These are phyloP conservation scores for Eremobia ochroleuca DNA, from an alignment of 2,888 invertebrate species.

Conservation along the genomic window DNA sequence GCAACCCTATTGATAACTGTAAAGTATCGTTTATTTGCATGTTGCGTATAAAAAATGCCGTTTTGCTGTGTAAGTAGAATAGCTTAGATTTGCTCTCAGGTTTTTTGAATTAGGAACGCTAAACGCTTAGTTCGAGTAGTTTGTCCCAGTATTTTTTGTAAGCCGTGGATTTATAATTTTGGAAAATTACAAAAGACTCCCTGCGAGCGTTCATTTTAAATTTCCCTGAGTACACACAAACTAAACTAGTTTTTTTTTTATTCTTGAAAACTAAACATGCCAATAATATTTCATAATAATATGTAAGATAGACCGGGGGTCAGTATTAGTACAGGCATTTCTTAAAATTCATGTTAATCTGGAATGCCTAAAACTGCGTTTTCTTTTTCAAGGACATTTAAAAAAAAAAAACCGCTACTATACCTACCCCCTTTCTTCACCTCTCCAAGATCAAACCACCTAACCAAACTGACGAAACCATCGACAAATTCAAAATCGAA, in stretches of 20 bases:
- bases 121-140: not conserved
- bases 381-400: no score
- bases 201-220: not conserved
- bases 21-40: conserved; percentile 39
- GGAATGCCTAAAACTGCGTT: not conserved
- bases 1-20: conserved; percentile 17
- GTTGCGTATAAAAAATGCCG: conserved; percentile 13
- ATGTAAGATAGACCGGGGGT: not conserved
- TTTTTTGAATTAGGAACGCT: not conserved
- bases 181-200: not conserved
- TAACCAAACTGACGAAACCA: not conserved
- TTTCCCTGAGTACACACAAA: not conserved
- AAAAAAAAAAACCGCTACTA: not conserved
- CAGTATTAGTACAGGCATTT: not conserved
- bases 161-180: rapidly evolving
- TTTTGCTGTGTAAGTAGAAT: conserved; percentile 8
- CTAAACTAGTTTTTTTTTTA: not conserved
- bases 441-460: no score
- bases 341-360: not conserved
- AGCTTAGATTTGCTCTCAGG: not conserved
- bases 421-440: not conserved
- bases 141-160: no score
- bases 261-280: not conserved
- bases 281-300: not conserved
- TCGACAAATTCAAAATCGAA: not conserved